Evolutionary conservation across 1,140 invertebrate species (phyloP).

Genomic region (Nixonia krombeini): DNA sequence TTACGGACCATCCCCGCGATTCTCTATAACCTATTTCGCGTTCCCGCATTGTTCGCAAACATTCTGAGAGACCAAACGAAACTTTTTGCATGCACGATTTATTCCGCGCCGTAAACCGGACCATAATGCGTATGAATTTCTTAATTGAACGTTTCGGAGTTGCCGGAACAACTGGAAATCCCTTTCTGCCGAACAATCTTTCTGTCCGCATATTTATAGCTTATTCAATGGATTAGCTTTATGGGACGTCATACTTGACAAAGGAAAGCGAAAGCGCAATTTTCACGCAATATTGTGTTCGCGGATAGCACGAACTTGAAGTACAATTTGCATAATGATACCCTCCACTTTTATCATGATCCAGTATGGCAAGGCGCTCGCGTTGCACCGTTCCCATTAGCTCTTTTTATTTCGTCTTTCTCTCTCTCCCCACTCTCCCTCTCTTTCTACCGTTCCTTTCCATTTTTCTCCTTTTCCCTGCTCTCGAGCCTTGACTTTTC

Average conservation of each 20-base stretch:
- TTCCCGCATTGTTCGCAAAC: too few relatives aligned
- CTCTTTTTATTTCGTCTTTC: constrained; percentile 42
- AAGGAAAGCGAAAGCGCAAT: constrained; percentile 32
- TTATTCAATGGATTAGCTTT: constrained; percentile 22
- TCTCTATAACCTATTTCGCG: too few relatives aligned
- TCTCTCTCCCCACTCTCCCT: background rate
- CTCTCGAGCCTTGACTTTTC: constrained; percentile 5
- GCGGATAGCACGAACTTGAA: constrained; percentile 30
- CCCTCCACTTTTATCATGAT: constrained; percentile 55
- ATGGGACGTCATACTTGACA: constrained; percentile 29
- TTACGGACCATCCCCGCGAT: too few relatives aligned
- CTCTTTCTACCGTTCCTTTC: constrained; percentile 1
- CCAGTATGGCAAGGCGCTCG: constrained; percentile 36
- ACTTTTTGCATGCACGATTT: too few relatives aligned
- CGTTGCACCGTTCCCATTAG: constrained; percentile 40
- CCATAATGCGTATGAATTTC: too few relatives aligned
- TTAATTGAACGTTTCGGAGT: too few relatives aligned
- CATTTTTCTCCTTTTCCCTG: constrained; percentile 12
- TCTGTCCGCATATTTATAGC: constrained; percentile 16
- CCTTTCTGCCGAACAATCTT: too few relatives aligned
- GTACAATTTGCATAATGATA: constrained; percentile 53
- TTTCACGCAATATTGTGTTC: constrained; percentile 33
- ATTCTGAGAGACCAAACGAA: too few relatives aligned
- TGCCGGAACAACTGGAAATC: too few relatives aligned
- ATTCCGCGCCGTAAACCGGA: too few relatives aligned